Evolutionary conservation across 2,797 vertebrate genomes (phyloP).

Genomic region (Huso huso): DNA sequence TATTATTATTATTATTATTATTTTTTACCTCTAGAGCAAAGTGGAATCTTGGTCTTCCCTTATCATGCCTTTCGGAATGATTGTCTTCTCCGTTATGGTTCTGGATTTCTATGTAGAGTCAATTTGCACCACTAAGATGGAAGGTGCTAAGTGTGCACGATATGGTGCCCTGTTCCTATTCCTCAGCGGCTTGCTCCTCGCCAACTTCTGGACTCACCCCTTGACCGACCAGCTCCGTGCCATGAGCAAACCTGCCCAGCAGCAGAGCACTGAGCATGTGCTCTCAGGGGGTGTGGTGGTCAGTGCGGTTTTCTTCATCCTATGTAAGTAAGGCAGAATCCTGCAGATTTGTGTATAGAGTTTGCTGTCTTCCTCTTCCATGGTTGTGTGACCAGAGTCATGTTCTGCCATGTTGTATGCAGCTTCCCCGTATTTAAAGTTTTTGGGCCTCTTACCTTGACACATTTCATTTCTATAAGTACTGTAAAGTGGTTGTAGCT

Average conservation of each 20-base stretch:
- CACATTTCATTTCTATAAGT: too few relatives aligned
- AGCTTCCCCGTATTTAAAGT: background rate
- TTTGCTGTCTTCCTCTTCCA: too few relatives aligned
- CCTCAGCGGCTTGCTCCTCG: slow-evolving; percentile 76
- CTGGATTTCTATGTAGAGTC: slow-evolving; percentile 96
- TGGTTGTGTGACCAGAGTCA: too few relatives aligned
- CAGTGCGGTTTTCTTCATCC: slow-evolving; percentile 86
- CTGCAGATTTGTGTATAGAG: too few relatives aligned
- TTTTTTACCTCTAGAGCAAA: slow-evolving; percentile 68
- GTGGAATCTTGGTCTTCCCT: slow-evolving; percentile 90
- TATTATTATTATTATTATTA: background rate
- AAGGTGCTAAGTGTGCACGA: slow-evolving; percentile 71
- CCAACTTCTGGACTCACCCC: slow-evolving; percentile 93
- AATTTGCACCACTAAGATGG: slow-evolving; percentile 83
- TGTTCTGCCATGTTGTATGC: background rate
- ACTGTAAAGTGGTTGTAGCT: too few relatives aligned
- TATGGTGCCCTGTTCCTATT: slow-evolving; percentile 75
- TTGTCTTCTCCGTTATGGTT: slow-evolving; percentile 84
- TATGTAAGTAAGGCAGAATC: slow-evolving; percentile 62
- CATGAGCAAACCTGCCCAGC: slow-evolving; percentile 68
- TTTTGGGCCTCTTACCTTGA: too few relatives aligned
- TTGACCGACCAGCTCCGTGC: slow-evolving; percentile 84
- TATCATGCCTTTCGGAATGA: slow-evolving; percentile 75
- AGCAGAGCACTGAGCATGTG: slow-evolving; percentile 83
- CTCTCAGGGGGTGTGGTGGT: slow-evolving; percentile 92